A percentile compares a stretch with the other conserved stretches of the same genome.
phyloP scores from a whole-genome alignment of 1,140 invertebrate genomes.

The Potamilus streckersoni region DNA sequence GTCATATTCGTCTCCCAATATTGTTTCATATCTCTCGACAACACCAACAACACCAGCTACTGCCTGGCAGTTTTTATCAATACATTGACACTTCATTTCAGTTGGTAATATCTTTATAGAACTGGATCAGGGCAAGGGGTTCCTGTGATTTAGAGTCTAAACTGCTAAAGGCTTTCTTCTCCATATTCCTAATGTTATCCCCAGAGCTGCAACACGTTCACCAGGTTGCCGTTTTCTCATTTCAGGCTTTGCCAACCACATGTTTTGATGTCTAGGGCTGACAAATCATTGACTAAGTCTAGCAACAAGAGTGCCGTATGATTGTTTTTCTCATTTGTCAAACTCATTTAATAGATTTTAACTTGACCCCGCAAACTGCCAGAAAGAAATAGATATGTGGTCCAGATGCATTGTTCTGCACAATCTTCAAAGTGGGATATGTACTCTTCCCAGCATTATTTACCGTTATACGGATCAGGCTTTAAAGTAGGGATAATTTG shows the following conservation, averaged over 20 bases:
- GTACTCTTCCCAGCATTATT: constrained; percentile 1
- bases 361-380: constrained; percentile 2
- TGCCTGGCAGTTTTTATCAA: constrained; percentile 5
- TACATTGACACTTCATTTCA: constrained; percentile 8
- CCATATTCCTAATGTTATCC: background rate
- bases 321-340: background rate
- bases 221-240: background rate
- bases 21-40: background rate
- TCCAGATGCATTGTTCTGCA: constrained; percentile 1
- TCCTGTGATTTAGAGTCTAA: constrained; percentile 2
- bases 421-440: constrained; percentile 18
- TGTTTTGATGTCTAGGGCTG: constrained; percentile 8
- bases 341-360: constrained; percentile 3
- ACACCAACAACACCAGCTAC: background rate
- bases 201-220: background rate
- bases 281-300: constrained; percentile 1
- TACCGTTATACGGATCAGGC: constrained; percentile 2
- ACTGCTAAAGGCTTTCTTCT: constrained; percentile 1
- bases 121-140: background rate
- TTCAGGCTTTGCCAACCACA: constrained; percentile 7
- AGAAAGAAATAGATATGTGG: background rate
- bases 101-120: constrained; percentile 5
- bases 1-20: background rate
- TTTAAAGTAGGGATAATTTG: background rate
- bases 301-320: background rate